Percentiles rank a stretch among this genome's conserved stretches.
Conservation (phyloP, 2,113 vertebrate genomes). For the Corythaeola cristata region DNA sequence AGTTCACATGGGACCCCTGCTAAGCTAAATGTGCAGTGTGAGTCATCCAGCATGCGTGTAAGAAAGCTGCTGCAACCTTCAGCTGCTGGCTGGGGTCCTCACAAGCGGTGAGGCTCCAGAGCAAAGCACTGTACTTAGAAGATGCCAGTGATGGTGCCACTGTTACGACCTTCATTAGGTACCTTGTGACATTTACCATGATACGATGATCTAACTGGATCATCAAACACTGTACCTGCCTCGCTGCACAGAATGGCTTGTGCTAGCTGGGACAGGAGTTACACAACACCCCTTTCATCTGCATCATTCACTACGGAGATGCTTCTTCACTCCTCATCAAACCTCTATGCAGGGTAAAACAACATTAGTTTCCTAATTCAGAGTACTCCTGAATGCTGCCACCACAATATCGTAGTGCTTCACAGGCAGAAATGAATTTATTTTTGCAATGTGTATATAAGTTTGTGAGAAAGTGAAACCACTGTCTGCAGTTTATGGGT, state of each 20-base stretch:
- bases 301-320: background rate
- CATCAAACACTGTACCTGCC: background rate
- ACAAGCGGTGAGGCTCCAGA: background rate
- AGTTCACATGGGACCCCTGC: background rate
- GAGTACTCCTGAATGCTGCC: background rate
- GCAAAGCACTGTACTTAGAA: background rate
- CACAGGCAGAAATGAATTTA: background rate
- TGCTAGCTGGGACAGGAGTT: background rate
- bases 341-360: background rate
- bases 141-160: background rate
- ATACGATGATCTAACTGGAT: background rate
- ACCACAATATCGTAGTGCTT: background rate
- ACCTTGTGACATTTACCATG: background rate
- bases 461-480: background rate
- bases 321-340: background rate
- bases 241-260: background rate
- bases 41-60: background rate
- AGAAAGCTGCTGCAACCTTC: background rate
- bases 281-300: background rate
- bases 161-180: background rate
- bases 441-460: background rate
- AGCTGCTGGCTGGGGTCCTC: background rate
- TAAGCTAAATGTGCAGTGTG: background rate
- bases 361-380: background rate
- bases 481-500: background rate